These are phyloP conservation scores for Taeniopygia guttata DNA, from an alignment of 2,797 vertebrate genomes.

Conservation along the genomic window DNA sequence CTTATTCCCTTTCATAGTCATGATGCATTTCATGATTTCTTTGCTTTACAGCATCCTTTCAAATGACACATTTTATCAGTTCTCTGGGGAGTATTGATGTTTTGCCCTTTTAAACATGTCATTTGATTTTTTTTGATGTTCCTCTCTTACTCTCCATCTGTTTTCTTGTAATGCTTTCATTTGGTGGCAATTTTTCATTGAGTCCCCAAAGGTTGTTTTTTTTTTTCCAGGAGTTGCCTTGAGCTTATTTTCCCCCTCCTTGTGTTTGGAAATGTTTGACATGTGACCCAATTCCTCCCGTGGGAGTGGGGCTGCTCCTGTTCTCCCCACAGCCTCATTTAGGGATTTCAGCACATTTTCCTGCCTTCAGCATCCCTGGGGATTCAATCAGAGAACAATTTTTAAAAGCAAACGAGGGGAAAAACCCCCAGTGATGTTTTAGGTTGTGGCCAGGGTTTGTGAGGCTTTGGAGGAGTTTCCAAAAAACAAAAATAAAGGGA, in stretches of 20 bases:
- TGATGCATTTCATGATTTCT: slow-evolving; percentile 69
- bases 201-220: slow-evolving; percentile 42
- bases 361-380: slow-evolving; percentile 29
- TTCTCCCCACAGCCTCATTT: not conserved
- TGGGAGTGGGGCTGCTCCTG: not conserved
- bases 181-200: slow-evolving; percentile 64
- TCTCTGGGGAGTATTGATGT: slow-evolving; percentile 73
- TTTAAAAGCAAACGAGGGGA: slow-evolving; percentile 33
- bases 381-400: slow-evolving; percentile 66
- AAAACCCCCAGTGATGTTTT: not conserved
- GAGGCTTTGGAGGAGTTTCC: not conserved
- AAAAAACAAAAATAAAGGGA: not conserved
- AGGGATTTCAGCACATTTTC: slow-evolving; percentile 29
- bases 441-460: slow-evolving; percentile 1
- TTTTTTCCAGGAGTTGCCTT: slow-evolving; percentile 51
- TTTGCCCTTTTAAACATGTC: slow-evolving; percentile 80
- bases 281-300: not conserved
- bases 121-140: slow-evolving; percentile 77
- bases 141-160: slow-evolving; percentile 63
- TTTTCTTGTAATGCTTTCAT: slow-evolving; percentile 70
- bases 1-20: slow-evolving; percentile 30
- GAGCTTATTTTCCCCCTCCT: not conserved
- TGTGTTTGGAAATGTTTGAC: slow-evolving; percentile 48
- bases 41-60: slow-evolving; percentile 70
- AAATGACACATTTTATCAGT: slow-evolving; percentile 74